A percentile compares a stretch with the other conserved stretches of the same genome.
Evolutionary conservation across 1,140 invertebrate species (phyloP).

Genomic region (Danaus melanippus): DNA sequence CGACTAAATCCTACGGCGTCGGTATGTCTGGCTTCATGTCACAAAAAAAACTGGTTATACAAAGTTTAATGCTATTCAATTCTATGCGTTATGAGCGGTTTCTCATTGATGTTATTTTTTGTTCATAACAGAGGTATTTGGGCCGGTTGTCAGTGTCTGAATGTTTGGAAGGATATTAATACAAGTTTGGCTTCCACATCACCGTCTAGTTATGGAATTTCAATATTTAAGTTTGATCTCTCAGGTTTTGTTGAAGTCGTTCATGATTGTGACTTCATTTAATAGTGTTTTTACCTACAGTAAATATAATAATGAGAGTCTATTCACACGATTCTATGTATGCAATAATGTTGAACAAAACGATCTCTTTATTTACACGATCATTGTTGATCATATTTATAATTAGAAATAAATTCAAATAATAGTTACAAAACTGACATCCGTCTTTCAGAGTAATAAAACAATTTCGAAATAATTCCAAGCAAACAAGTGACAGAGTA

Average conservation of each 20-base stretch:
- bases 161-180: conserved; percentile 21
- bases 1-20: conserved; percentile 27
- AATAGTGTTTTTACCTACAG: too few relatives aligned
- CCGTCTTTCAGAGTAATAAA: conserved; percentile 12
- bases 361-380: too few relatives aligned
- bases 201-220: too few relatives aligned
- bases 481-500: conserved; percentile 33
- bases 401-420: too few relatives aligned
- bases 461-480: conserved; percentile 22
- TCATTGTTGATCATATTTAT: too few relatives aligned
- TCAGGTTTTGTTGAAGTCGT: too few relatives aligned
- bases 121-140: conserved; percentile 33
- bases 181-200: conserved; percentile 7
- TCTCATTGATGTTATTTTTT: conserved; percentile 41
- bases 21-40: conserved; percentile 34
- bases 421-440: too few relatives aligned
- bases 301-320: too few relatives aligned
- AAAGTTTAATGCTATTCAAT: conserved; percentile 31
- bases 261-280: too few relatives aligned
- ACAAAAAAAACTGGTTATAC: conserved; percentile 32
- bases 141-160: conserved; percentile 22
- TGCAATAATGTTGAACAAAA: too few relatives aligned
- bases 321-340: too few relatives aligned
- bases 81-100: conserved; percentile 36
- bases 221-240: too few relatives aligned